Base-by-base conservation (phyloP, 2,113 vertebrate species). In the Osmerus mordax region DNA sequence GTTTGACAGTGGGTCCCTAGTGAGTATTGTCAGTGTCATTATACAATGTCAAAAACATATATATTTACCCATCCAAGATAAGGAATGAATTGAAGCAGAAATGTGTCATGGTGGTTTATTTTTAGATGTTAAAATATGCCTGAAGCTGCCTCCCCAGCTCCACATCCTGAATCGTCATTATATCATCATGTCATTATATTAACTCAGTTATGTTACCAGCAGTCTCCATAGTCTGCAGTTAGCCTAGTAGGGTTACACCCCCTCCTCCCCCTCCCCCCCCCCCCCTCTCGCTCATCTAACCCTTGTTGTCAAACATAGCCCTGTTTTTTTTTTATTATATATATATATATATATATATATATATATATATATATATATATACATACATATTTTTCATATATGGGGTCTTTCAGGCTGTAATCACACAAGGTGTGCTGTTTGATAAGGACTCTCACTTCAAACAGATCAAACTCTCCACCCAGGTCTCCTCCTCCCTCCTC, bases 101-200 rank as follows among this genome's bases (percentile, higher is more conserved):
- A 83, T 85, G 81, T 83, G 83, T 76, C 14, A 67, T 28, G 25
- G 29, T n/a, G 66, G 75, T 81, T 68, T 91, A 87, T 91, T 87
- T 90, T 90, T 87, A 88, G 86, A 82, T 75, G 77, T 88, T 86
- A 81, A 80, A 79, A 87, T 87, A 70, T 71, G 80, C 69, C 21
- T 32, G 84, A 85, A 87, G 88, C 83, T 87, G 73, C 79, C 80
- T 76, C 76, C 89, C 83, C 87, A 79, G 84, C 75, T 25, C 19
- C 68, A 77, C 70, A 83, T 82, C 77, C 69, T 75, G 65, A 72
- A 78, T 81, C 75, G 71, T 85, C 81, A 28, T 28, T 28, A 28
- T 28, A 28, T 28, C 25, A 28, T 28, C 25, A 89, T 87, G 91
- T 65, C 86, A 86, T 89, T 83, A 88, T 83, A 85, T 80, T 86